These are phyloP conservation scores for Notothenia rossii DNA, from an alignment of 2,113 vertebrate genomes.

Conservation along the genomic window DNA sequence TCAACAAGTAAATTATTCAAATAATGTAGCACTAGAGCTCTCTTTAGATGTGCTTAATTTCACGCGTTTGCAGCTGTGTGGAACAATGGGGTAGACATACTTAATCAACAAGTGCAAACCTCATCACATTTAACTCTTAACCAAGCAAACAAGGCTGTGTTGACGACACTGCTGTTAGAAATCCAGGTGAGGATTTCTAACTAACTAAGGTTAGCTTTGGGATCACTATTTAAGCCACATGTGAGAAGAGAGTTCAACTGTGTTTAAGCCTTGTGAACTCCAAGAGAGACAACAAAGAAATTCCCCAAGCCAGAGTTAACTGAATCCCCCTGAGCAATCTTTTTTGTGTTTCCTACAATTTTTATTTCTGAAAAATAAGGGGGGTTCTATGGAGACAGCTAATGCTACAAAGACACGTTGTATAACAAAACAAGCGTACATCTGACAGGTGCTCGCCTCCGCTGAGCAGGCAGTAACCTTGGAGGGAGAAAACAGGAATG, in stretches of 20 bases:
- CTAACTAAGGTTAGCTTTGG: conserved; percentile 18
- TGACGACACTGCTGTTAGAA: conserved; percentile 45
- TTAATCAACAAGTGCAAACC: conserved; percentile 78
- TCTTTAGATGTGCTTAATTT: conserved; percentile 55
- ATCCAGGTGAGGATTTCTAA: conserved; percentile 39
- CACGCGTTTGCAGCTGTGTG: conserved; percentile 29
- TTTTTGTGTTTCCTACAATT: conserved; percentile 36
- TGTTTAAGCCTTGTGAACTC: conserved; percentile 48
- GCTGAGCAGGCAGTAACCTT: conserved; percentile 79
- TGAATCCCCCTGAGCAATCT: conserved; percentile 19
- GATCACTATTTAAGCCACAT: conserved; percentile 47
- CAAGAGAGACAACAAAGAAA: conserved; percentile 29
- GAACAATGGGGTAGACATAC: conserved; percentile 74
- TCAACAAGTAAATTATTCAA: conserved; percentile 6
- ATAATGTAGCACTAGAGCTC: conserved; percentile 31
- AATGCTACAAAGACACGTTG: conserved; percentile 67
- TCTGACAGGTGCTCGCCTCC: conserved; percentile 80
- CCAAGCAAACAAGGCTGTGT: conserved; percentile 65
- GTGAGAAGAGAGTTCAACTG: conserved; percentile 4
- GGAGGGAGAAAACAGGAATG: conserved; percentile 83
- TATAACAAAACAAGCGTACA: conserved; percentile 70
- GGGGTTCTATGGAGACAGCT: conserved; percentile 33
- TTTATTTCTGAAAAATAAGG: conserved; percentile 27
- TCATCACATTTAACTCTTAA: conserved; percentile 68
- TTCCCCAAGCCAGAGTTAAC: conserved; percentile 21